Conservation (phyloP, 2,113 vertebrate species). For the Taxidea taxus region DNA sequence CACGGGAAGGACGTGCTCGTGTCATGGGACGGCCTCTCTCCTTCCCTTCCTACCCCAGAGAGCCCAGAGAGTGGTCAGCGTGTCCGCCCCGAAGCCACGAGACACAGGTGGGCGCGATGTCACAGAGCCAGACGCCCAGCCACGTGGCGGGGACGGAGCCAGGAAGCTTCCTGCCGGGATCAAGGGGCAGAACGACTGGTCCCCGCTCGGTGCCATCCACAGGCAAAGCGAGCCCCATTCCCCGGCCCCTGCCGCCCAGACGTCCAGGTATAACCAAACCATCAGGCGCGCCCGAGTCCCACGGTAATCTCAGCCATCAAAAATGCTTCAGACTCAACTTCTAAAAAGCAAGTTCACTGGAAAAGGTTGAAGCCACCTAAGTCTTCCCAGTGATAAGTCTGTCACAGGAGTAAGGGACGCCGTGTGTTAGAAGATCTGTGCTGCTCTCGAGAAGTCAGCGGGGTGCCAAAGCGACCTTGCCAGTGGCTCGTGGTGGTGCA, state of each 20-base stretch:
- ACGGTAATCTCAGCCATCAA: not conserved
- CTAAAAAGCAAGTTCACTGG: not conserved
- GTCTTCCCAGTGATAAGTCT: not conserved
- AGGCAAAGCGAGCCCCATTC: no score
- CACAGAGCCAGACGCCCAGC: not conserved
- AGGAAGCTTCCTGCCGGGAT: not conserved
- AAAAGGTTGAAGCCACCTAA: not conserved
- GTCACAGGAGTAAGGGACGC: not conserved
- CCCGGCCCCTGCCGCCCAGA: accelerated
- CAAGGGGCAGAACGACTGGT: not conserved
- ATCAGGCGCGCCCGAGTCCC: accelerated
- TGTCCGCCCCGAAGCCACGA: not conserved
- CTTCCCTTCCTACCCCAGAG: no score
- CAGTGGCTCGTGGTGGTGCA: accelerated
- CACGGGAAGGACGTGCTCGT: not conserved
- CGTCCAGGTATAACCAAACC: not conserved
- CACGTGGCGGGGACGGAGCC: not conserved
- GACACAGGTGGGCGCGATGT: not conserved
- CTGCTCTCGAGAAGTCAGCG: not conserved
- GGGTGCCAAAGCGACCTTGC: not conserved
- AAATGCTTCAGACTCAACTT: not conserved
- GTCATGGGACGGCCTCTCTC: not conserved
- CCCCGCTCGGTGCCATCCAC: not conserved
- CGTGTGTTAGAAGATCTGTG: not conserved
- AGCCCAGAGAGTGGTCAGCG: no score